phyloP scores from a whole-genome alignment of 2,113 vertebrate genomes.

The Heterochromis multidens region DNA sequence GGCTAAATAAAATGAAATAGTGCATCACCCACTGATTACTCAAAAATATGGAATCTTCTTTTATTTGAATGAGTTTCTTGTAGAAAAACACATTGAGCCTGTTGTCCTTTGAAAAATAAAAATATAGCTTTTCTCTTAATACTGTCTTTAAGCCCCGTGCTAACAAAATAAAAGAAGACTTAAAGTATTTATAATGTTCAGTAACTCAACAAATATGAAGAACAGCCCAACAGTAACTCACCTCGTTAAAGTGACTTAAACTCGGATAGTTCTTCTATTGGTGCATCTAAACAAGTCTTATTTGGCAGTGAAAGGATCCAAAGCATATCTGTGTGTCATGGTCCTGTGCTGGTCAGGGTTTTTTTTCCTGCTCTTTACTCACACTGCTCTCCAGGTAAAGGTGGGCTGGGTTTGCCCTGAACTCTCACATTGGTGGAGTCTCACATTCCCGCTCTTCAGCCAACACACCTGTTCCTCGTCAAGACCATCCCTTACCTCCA shows the following conservation, averaged over 20 bases:
- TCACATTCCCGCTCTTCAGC: too few species aligned
- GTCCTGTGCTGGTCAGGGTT: background rate
- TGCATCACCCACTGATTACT: too few species aligned
- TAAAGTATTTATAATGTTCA: too few species aligned
- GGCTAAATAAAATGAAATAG: too few species aligned
- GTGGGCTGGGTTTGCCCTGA: too few species aligned
- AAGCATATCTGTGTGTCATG: background rate
- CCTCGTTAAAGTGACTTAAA: background rate
- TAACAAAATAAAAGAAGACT: background rate
- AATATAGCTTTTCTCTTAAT: background rate
- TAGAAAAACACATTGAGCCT: background rate
- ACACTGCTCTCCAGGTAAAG: too few species aligned
- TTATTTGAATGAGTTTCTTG: background rate
- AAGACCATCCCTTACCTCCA: too few species aligned
- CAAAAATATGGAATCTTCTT: background rate
- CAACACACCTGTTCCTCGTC: too few species aligned
- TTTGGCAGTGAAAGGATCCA: background rate
- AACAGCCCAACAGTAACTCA: background rate
- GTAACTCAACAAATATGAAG: too few species aligned
- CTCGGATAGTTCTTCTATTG: background rate
- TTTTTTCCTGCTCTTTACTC: too few species aligned
- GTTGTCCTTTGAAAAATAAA: background rate
- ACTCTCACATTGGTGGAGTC: too few species aligned
- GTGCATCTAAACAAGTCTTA: background rate
- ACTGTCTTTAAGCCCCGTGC: fast-evolving